Base-by-base conservation (phyloP, 2,888 invertebrate genomes). In the Adineta ricciae region DNA sequence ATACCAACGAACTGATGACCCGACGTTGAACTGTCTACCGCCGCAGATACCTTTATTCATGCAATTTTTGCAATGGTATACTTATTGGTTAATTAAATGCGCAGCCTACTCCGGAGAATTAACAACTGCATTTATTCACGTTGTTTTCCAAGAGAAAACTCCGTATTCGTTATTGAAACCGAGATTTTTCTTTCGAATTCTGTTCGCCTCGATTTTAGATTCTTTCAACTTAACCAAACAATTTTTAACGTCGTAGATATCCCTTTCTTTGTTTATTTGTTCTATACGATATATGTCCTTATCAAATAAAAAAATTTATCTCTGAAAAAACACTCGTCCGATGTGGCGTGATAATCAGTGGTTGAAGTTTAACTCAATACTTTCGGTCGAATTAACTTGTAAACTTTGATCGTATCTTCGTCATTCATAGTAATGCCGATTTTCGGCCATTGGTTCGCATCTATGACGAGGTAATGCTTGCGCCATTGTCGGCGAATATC, bases 61-160 rank as follows among this genome's bases (percentile, higher is more conserved):
- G 38, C 24, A 78, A 78, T 78, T 78, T 78, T n/a, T 78, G 41
- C 78, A 78, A 78, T 78, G 78, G 78, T 78, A 78, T 78, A 78
- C 38, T 5, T 32, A 78, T n/a, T 78, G 78, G 78, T 41, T 78
- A 24, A 41, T 78, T 41, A 38, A 78, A 41, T 78, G 78, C 14
- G 78, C 78, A 24, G 38, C 3, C 4, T 21, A 78, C 4, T 78
- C 78, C 24, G 78, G 78, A 38, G 78, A 78, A 78, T 41, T 78
- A 41, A 19, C 78, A 41, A 78, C 78, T 3, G 78, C 38, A n/a
- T 78, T 78, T 78, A 24, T 78, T 36, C 41, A 78, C 41, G 78
- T 78, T 78, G 41, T 78, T 24, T 41, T 41, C n/a, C 78, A 78
- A 78, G 78, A 78, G 24, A 78, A 78, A 78, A 8, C 41, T n/a